Conservation (phyloP, 2,888 invertebrate genomes). For the Capitulum mitella region DNA sequence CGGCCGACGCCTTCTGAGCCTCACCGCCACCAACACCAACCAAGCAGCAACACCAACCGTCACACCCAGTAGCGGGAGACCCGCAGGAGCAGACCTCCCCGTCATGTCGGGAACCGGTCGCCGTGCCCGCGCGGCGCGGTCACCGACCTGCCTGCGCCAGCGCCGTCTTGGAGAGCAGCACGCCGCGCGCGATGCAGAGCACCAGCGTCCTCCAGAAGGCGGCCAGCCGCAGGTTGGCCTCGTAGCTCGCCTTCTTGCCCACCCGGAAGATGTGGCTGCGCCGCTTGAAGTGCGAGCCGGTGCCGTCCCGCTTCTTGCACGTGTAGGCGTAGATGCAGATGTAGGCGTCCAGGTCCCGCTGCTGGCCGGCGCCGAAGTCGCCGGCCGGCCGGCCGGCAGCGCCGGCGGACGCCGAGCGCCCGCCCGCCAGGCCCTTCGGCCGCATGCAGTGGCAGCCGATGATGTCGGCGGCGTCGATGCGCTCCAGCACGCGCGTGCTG, state of each 20-base stretch:
- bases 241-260: constrained; percentile 2
- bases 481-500: neutral
- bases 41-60: too few relatives aligned
- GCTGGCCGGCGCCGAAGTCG: neutral
- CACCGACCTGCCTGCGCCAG: constrained; percentile 7
- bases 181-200: neutral
- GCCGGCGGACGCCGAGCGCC: neutral
- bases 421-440: neutral
- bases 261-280: neutral
- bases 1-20: too few relatives aligned
- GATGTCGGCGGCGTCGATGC: constrained; percentile 11
- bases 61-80: too few relatives aligned
- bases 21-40: too few relatives aligned
- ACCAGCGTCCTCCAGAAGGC: constrained; percentile 10
- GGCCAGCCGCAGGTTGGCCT: constrained; percentile 4
- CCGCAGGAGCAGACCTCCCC: too few relatives aligned
- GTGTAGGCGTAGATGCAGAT: constrained; percentile 15
- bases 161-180: neutral
- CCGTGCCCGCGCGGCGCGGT: too few relatives aligned
- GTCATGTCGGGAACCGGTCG: too few relatives aligned
- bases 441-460: constrained; percentile 21
- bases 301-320: neutral
- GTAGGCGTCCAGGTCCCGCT: neutral
- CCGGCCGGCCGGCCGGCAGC: neutral
- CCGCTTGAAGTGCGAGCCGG: neutral